Percentiles rank a stretch among this genome's conserved stretches.
Conservation (phyloP, 2,113 vertebrate species). For the Mastomys natalensis region DNA sequence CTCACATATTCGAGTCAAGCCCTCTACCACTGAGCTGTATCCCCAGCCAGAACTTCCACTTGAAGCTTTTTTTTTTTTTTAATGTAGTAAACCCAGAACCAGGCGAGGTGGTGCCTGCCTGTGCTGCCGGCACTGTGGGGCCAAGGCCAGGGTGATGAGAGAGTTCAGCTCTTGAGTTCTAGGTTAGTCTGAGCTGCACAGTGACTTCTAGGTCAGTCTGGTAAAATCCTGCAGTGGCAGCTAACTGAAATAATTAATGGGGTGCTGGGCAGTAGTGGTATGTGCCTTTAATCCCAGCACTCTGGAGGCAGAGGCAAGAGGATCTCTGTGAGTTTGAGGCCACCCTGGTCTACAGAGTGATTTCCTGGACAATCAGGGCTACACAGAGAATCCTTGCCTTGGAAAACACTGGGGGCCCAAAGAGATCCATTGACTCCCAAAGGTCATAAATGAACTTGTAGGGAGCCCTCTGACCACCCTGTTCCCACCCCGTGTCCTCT, state of each 20-base stretch:
- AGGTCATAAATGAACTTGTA: background rate
- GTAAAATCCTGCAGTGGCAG: background rate
- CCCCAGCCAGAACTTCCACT: background rate
- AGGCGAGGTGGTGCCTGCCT: background rate
- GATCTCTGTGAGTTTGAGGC: background rate
- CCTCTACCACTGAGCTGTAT: background rate
- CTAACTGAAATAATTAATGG: background rate
- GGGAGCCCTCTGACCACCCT: background rate
- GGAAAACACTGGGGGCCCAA: background rate
- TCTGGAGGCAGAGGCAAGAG: background rate
- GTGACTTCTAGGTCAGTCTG: background rate
- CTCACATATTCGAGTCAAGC: background rate
- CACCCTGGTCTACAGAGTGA: background rate
- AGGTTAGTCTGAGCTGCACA: background rate
- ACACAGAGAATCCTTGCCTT: background rate
- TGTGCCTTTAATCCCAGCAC: background rate
- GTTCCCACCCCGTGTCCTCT: background rate
- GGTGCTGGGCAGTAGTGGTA: background rate
- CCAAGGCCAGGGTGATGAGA: background rate
- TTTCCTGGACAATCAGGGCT: background rate
- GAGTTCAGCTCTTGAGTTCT: background rate
- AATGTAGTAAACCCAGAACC: background rate
- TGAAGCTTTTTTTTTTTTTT: background rate
- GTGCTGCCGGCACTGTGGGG: background rate
- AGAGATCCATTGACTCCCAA: background rate